Evolutionary conservation across 2,888 invertebrate genomes (phyloP).

Genomic region (Lithophane ornitopus): DNA sequence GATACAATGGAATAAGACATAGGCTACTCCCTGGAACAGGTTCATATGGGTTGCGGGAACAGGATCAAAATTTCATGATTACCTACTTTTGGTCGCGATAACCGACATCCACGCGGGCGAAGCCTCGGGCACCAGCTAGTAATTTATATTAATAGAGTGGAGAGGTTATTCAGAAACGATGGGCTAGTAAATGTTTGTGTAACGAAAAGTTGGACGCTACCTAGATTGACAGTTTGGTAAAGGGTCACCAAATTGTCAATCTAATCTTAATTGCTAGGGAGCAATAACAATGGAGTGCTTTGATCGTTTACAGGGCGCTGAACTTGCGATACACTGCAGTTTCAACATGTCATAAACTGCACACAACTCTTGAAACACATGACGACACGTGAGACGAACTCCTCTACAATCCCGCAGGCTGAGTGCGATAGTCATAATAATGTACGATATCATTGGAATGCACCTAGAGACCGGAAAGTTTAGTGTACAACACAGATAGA

Average conservation of each 20-base stretch:
- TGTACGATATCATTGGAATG: not conserved
- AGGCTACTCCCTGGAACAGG: too few relatives aligned
- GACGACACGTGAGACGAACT: not conserved
- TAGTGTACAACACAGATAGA: not conserved
- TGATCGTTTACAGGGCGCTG: too few relatives aligned
- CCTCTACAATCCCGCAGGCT: not conserved
- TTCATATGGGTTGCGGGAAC: too few relatives aligned
- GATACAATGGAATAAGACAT: too few relatives aligned
- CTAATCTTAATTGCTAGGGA: too few relatives aligned
- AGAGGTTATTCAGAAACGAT: not conserved
- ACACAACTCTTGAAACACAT: not conserved
- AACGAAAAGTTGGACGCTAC: not conserved
- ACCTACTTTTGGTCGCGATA: too few relatives aligned
- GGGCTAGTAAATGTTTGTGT: not conserved
- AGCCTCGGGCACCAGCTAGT: too few relatives aligned
- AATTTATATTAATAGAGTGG: constrained; percentile 5
- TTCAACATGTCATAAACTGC: not conserved
- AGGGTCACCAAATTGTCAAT: too few relatives aligned
- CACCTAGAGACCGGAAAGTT: not conserved
- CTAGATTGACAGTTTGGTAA: not conserved
- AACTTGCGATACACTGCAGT: not conserved
- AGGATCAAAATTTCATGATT: too few relatives aligned
- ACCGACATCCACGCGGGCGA: too few relatives aligned
- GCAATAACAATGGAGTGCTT: not conserved
- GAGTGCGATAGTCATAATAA: not conserved